Base-by-base conservation (phyloP, 2,113 vertebrate species). In the Sapajus apella region DNA sequence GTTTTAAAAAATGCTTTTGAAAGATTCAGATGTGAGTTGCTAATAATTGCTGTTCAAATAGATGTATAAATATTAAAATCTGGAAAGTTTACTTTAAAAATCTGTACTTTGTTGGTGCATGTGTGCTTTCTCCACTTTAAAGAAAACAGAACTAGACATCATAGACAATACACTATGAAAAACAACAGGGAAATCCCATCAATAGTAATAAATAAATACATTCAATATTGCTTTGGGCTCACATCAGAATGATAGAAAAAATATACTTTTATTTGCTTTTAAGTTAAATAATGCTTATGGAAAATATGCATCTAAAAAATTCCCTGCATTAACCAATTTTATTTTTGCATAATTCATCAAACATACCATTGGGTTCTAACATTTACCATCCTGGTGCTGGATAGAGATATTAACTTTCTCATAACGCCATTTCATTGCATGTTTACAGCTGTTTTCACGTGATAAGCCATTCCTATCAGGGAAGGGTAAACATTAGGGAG, bases 1-100 rank as follows among this genome's bases (percentile, higher is more conserved):
- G 61, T 73, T 84, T 81, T 72, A 20, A 94, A 92, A 93, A 89
- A 95, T 27, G 32, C 11, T 50, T 96, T 97, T 94, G 64, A 90
- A 90, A 93, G 40, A 18, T 12, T 94, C 50, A 83, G 37, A 66
- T 76, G 2, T 40, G 37, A 87, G 40, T 81, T 80, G 37, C 58
- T 92, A 89, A 92, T 86, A 88, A 94, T 91, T 95, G 10, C 55
- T 91, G 14, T 91, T 6, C 37, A 94, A 88, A 35, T 35, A 76
- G 20, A 40, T 56, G 10, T 76, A 80, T 75, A 88, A 92, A 73
- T 52, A 75, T 30, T 72, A 20, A 96, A 96, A 96, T 92, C 8
- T 64, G 45, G n/a, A 90, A 68, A 20, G 75, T 76, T 79, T 66
- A 43, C 40, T 87, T 93, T 23, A 83, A 83, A 95, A 91, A 87